phyloP scores from a whole-genome alignment of 2,113 vertebrate species.

The Typhlomys cinereus region DNA sequence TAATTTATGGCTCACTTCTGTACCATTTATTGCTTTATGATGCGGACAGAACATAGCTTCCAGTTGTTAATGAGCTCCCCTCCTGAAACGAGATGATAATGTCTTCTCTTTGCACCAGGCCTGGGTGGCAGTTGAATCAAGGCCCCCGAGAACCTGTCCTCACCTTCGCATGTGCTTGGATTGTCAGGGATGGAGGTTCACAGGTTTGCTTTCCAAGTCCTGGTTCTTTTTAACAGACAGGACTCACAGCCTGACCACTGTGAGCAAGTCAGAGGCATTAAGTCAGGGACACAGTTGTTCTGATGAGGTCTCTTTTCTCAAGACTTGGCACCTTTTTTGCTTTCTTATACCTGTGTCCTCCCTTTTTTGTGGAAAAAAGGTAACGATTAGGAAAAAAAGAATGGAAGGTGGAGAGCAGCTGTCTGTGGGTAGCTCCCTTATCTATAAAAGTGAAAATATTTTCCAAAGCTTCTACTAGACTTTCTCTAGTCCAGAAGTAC shows the following conservation, averaged over 20 bases:
- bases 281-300: not conserved
- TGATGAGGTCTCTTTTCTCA: not conserved
- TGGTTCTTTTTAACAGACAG: not conserved
- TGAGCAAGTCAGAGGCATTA: not conserved
- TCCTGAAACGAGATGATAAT: slow-evolving; percentile 17
- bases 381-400: not conserved
- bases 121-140: not conserved
- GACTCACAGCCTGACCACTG: not conserved
- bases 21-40: slow-evolving; percentile 46
- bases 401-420: not conserved
- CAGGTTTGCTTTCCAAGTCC: not conserved
- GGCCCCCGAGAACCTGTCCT: not conserved
- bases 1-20: slow-evolving; percentile 61
- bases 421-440: not conserved
- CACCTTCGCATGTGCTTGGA: not conserved
- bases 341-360: not conserved
- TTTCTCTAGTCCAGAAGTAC: not conserved
- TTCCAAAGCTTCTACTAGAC: not conserved
- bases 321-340: not conserved
- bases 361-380: not conserved
- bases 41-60: not conserved
- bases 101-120: not conserved
- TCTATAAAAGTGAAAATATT: not conserved
- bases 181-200: not conserved
- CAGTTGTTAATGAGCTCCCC: slow-evolving; percentile 53